Conservation (phyloP, 1,140 invertebrate species). For the Eumeta japonica region DNA sequence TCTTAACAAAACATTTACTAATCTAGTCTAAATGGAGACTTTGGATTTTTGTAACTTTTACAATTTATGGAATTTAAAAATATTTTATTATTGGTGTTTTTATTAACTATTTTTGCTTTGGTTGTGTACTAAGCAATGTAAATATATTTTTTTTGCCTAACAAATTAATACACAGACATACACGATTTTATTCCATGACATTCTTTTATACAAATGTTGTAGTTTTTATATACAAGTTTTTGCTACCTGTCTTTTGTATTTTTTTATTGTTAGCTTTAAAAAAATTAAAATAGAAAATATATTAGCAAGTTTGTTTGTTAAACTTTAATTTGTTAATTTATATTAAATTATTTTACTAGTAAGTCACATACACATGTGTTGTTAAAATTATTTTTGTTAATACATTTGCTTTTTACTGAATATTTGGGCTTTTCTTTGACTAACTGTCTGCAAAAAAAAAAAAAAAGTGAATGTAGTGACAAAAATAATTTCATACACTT, state of each 20-base stretch:
- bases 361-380: too few species aligned
- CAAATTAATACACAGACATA: neutral
- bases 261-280: too few species aligned
- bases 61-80: too few species aligned
- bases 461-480: constrained; percentile 50
- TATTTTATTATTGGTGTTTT: neutral
- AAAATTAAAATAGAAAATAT: too few species aligned
- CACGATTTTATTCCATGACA: neutral
- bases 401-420: constrained; percentile 43
- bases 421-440: constrained; percentile 37
- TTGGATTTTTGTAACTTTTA: too few species aligned
- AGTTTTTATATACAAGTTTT: constrained; percentile 4
- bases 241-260: constrained; percentile 10
- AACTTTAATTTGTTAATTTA: too few species aligned
- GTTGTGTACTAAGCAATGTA: too few species aligned
- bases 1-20: too few species aligned
- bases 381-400: constrained; percentile 50
- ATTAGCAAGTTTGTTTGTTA: too few species aligned
- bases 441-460: constrained; percentile 44
- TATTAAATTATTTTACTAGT: too few species aligned
- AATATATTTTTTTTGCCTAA: constrained; percentile 6
- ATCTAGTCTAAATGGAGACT: too few species aligned
- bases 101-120: neutral
- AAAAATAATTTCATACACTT: constrained; percentile 39
- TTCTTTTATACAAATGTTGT: constrained; percentile 2